Conservation (phyloP, 2,113 vertebrate species). For the Planiliza haematocheilus region DNA sequence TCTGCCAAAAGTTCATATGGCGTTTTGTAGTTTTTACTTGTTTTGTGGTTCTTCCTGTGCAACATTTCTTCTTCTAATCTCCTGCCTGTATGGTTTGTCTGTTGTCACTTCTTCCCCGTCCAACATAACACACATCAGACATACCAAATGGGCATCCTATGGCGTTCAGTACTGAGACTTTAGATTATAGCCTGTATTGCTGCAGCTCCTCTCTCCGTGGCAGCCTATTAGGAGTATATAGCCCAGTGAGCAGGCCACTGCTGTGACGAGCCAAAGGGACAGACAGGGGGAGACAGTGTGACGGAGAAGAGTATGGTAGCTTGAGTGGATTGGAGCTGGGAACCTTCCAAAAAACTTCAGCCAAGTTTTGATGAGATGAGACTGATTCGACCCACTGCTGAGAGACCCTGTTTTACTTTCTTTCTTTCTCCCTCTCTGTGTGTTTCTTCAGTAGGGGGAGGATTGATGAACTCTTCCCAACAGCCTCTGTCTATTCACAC, state of each 20-base stretch:
- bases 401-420: constrained; percentile 58
- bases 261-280: constrained; percentile 73
- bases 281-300: constrained; percentile 78
- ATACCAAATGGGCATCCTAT: constrained; percentile 60
- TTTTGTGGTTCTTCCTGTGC: constrained; percentile 13
- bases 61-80: constrained; percentile 19
- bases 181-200: constrained; percentile 58
- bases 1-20: not conserved
- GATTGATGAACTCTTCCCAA: constrained; percentile 63
- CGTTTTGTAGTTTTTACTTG: constrained; percentile 10
- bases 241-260: constrained; percentile 60
- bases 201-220: constrained; percentile 54
- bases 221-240: constrained; percentile 60
- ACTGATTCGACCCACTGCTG: constrained; percentile 68
- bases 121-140: constrained; percentile 44
- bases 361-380: constrained; percentile 78
- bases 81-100: constrained; percentile 23
- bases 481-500: constrained; percentile 63
- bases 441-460: constrained; percentile 40
- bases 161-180: constrained; percentile 59
- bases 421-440: constrained; percentile 6
- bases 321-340: constrained; percentile 64
- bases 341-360: constrained; percentile 74
- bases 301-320: constrained; percentile 64
- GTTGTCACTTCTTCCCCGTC: constrained; percentile 40